Evolutionary conservation across 2,797 vertebrate genomes (phyloP).

Genomic region (Sparus aurata): DNA sequence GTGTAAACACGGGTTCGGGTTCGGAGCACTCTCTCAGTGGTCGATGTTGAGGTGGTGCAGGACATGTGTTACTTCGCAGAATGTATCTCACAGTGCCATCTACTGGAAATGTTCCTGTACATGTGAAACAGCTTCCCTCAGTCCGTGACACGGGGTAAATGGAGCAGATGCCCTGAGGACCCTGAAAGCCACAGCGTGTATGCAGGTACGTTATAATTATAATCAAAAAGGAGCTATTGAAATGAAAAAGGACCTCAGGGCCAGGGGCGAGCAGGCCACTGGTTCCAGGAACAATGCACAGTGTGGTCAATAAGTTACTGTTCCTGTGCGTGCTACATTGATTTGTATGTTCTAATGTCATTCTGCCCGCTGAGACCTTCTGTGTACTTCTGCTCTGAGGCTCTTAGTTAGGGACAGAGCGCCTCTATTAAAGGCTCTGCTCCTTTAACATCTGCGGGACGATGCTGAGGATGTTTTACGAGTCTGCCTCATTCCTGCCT

Average conservation of each 20-base stretch:
- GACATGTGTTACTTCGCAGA: conserved; percentile 5
- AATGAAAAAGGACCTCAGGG: neutral
- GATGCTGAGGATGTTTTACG: too few species aligned
- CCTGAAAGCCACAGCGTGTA: neutral
- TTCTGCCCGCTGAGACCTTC: neutral
- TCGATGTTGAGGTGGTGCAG: neutral
- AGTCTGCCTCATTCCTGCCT: too few species aligned
- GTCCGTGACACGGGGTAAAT: neutral
- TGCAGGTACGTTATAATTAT: neutral
- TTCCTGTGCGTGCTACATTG: neutral
- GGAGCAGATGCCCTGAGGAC: conserved; percentile 8
- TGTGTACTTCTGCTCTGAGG: neutral
- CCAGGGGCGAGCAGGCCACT: neutral
- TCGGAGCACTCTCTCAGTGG: neutral
- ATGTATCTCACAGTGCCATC: conserved; percentile 68
- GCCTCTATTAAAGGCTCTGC: too few species aligned
- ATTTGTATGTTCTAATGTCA: neutral
- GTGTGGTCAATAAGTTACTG: neutral
- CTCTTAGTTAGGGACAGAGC: neutral
- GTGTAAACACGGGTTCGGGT: neutral
- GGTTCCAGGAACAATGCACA: conserved; percentile 9
- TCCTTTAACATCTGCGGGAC: too few species aligned
- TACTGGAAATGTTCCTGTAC: conserved; percentile 41
- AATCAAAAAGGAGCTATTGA: neutral
- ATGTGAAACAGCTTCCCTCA: too few species aligned